Percentiles rank a stretch among this genome's conserved stretches.
Conservation (phyloP, 1,140 invertebrate species). For the Neuroterus valhalla region DNA sequence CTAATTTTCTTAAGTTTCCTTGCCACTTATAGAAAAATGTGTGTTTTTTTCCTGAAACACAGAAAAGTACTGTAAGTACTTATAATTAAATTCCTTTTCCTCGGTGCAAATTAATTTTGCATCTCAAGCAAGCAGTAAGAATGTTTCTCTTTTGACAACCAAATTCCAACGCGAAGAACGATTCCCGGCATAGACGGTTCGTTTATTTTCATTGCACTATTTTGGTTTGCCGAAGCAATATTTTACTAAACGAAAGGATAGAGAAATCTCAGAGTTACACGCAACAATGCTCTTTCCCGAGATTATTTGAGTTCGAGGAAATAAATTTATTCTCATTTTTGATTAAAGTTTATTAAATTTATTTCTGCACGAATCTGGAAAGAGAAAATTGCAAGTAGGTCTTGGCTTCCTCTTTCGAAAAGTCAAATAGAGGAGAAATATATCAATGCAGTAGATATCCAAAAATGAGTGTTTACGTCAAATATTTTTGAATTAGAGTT, state of each 20-base stretch:
- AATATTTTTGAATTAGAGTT: background rate
- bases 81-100: conserved; percentile 12
- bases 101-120: conserved; percentile 11
- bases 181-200: conserved; percentile 1
- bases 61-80: background rate
- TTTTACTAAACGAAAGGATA: background rate
- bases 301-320: too few relatives aligned
- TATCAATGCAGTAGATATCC: too few relatives aligned
- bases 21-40: background rate
- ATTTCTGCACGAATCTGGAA: too few relatives aligned
- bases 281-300: background rate
- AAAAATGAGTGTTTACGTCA: too few relatives aligned
- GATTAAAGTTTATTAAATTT: too few relatives aligned
- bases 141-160: background rate
- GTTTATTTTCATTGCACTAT: conserved; percentile 2
- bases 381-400: too few relatives aligned
- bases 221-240: conserved; percentile 22
- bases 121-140: background rate
- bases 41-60: conserved; percentile 7
- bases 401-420: too few relatives aligned
- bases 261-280: background rate
- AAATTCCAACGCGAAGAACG: background rate
- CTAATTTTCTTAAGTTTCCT: conserved; percentile 12
- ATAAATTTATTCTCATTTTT: too few relatives aligned
- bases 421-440: too few relatives aligned